Percentiles rank a stretch among this genome's conserved stretches.
These are phyloP conservation scores for Cerastis rubricosa DNA, from an alignment of 2,888 invertebrate species.

Conservation along the genomic window DNA sequence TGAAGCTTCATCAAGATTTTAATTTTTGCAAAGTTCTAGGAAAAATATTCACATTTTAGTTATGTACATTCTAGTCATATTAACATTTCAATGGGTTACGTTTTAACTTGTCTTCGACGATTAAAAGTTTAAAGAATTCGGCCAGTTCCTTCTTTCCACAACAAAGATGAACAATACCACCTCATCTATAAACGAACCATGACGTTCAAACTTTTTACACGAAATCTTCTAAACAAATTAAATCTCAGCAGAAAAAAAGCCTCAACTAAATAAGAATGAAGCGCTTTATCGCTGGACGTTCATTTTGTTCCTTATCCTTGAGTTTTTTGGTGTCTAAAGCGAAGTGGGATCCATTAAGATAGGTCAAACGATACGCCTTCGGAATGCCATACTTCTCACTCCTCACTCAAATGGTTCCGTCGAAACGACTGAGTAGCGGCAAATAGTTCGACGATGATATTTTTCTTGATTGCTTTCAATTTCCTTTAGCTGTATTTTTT, in stretches of 20 bases:
- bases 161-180: constrained; percentile 24
- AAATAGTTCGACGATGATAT: constrained; percentile 56
- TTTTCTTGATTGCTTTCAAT: constrained; percentile 62
- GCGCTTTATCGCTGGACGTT: constrained; percentile 68
- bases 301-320: constrained; percentile 70
- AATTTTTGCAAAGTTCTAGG: background rate
- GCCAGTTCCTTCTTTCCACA: constrained; percentile 1
- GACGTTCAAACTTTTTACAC: constrained; percentile 55
- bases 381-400: constrained; percentile 70
- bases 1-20: background rate
- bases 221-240: constrained; percentile 57
- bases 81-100: background rate
- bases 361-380: constrained; percentile 80
- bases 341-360: constrained; percentile 83
- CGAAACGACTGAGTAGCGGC: constrained; percentile 56
- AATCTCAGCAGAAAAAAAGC: constrained; percentile 45
- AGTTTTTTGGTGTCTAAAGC: constrained; percentile 78
- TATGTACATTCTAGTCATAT: background rate
- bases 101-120: background rate
- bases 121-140: background rate
- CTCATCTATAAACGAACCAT: constrained; percentile 38
- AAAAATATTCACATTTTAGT: background rate
- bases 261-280: constrained; percentile 48
- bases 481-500: constrained; percentile 55
- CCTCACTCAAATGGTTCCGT: constrained; percentile 64